A percentile compares a stretch with the other conserved stretches of the same genome.
These are phyloP conservation scores for Clostera curtula DNA, from an alignment of 2,888 invertebrate genomes.

Conservation along the genomic window DNA sequence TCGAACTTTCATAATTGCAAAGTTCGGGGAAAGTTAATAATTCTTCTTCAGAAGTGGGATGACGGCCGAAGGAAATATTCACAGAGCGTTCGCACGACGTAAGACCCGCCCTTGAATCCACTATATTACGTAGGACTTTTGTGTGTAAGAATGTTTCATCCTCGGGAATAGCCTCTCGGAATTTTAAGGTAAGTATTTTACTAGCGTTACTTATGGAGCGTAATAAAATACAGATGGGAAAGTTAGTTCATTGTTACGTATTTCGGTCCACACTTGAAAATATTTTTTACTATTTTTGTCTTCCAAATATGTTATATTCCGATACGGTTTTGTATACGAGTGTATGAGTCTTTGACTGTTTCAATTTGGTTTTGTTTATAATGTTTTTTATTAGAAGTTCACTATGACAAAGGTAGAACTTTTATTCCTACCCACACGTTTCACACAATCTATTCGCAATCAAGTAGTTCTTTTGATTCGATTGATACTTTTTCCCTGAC, in stretches of 20 bases:
- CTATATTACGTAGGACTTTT: conserved; percentile 53
- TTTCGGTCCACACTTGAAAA: conserved; percentile 14
- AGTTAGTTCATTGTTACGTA: conserved; percentile 27
- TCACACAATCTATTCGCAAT: no score
- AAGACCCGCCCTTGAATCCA: conserved; percentile 53
- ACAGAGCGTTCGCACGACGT: conserved; percentile 57
- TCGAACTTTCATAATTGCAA: conserved; percentile 75
- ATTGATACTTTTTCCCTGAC: no score
- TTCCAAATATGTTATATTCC: no score
- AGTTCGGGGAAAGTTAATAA: conserved; percentile 73
- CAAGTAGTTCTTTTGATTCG: no score
- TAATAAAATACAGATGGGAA: conserved; percentile 29
- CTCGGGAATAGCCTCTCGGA: conserved; percentile 36
- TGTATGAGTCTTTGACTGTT: no score
- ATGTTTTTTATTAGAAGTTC: no score
- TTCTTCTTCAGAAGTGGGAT: conserved; percentile 73
- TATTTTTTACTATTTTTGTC: no score
- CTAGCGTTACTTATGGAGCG: conserved; percentile 33
- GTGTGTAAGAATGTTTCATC: conserved; percentile 47
- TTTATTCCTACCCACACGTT: no score
- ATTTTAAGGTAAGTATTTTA: conserved; percentile 41
- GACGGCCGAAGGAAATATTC: conserved; percentile 71
- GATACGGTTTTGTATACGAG: no score
- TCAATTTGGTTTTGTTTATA: no score
- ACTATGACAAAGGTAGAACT: no score